Conservation (phyloP, 2,888 invertebrate genomes). For the Apamea epomidion region DNA sequence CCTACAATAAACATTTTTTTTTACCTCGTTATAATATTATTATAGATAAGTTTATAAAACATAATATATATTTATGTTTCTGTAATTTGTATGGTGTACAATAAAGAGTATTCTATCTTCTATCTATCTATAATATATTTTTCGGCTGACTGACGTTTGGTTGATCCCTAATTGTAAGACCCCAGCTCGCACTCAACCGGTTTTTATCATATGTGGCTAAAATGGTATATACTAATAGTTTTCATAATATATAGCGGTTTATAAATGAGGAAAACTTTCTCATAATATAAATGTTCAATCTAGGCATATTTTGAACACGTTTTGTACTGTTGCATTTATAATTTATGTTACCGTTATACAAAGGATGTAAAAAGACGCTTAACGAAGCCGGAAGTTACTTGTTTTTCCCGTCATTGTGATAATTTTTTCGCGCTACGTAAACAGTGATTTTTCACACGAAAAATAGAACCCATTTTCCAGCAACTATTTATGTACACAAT, state of each 20-base stretch:
- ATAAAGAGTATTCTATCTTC: too few species aligned
- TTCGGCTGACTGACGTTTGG: background rate
- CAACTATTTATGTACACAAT: background rate
- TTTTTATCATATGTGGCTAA: constrained; percentile 14
- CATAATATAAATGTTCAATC: constrained; percentile 10
- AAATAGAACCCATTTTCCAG: background rate
- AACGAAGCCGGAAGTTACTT: background rate
- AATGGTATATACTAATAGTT: constrained; percentile 4
- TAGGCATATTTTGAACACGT: constrained; percentile 21
- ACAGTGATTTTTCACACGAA: background rate
- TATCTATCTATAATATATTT: too few species aligned
- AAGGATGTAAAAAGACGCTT: background rate
- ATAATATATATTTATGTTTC: background rate
- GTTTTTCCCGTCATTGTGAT: background rate
- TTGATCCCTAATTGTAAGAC: background rate
- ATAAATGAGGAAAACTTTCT: constrained; percentile 5
- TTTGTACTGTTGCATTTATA: constrained; percentile 10
- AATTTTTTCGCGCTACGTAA: background rate
- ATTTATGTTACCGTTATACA: background rate
- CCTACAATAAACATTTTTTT: too few species aligned
- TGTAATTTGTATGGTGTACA: too few species aligned
- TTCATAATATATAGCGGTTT: constrained; percentile 13
- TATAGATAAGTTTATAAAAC: too few species aligned
- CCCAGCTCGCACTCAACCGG: background rate
- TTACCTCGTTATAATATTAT: too few species aligned